Conservation (phyloP, 2,888 invertebrate genomes). For the Teleiodes luculella region DNA sequence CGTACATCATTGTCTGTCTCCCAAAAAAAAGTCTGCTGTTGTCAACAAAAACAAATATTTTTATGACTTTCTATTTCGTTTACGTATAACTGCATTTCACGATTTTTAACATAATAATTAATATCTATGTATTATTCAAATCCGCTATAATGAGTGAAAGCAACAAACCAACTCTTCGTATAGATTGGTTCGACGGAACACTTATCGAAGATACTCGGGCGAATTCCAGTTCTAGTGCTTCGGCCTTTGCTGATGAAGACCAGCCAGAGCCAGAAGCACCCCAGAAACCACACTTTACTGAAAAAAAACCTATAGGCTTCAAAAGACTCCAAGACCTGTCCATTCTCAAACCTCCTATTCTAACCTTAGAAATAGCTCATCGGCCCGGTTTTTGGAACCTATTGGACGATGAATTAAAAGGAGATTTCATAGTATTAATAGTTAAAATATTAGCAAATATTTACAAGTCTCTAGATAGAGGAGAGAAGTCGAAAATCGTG, state of each 20-base stretch:
- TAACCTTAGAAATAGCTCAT: constrained; percentile 62
- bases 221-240: constrained; percentile 27
- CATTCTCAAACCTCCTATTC: constrained; percentile 51
- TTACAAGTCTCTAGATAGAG: constrained; percentile 48
- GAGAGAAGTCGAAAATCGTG: constrained; percentile 53
- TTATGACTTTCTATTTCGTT: not conserved
- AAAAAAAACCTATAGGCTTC: constrained; percentile 68
- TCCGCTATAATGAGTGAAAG: constrained; percentile 42
- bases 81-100: not conserved
- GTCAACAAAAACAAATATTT: not conserved
- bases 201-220: constrained; percentile 51
- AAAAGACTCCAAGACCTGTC: constrained; percentile 64
- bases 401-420: constrained; percentile 58
- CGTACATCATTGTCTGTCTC: too few species aligned
- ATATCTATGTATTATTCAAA: not conserved
- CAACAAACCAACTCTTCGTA: constrained; percentile 54
- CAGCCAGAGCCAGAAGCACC: constrained; percentile 30
- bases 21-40: too few species aligned
- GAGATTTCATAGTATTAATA: constrained; percentile 69
- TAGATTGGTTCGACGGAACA: constrained; percentile 73
- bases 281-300: constrained; percentile 39
- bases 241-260: constrained; percentile 52
- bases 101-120: too few species aligned
- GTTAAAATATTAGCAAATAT: constrained; percentile 61
- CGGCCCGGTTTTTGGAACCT: constrained; percentile 68